Conservation (phyloP, 2,888 invertebrate genomes). For the Mystacides longicornis region DNA sequence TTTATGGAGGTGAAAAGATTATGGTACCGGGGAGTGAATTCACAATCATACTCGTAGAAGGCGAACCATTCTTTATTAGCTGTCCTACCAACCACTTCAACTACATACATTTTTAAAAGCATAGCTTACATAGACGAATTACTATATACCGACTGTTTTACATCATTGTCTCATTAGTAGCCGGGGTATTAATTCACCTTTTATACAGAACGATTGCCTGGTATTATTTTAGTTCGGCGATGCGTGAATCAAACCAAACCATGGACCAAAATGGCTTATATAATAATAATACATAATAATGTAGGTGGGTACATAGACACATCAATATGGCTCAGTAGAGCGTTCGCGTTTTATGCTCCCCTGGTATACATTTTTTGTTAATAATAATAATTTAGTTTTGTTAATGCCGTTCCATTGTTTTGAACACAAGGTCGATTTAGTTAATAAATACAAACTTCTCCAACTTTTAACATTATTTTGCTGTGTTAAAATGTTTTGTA, state of each 20-base stretch:
- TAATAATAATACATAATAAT: background rate
- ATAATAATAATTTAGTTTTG: background rate
- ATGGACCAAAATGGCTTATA: conserved; percentile 3
- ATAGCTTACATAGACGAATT: too few relatives aligned
- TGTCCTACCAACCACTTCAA: too few relatives aligned
- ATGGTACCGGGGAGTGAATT: too few relatives aligned
- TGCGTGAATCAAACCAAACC: conserved; percentile 22
- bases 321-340: conserved; percentile 3
- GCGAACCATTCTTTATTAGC: too few relatives aligned
- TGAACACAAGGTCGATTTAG: conserved; percentile 8
- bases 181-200: conserved; percentile 10
- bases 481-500: background rate
- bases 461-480: background rate
- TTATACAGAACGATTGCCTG: conserved; percentile 12
- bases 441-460: background rate
- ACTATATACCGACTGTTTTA: too few relatives aligned
- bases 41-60: too few relatives aligned
- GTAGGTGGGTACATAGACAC: background rate
- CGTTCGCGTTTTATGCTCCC: conserved; percentile 11
- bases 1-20: too few relatives aligned
- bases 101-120: too few relatives aligned
- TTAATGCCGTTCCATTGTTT: conserved; percentile 8
- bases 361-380: conserved; percentile 4
- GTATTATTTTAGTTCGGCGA: conserved; percentile 23
- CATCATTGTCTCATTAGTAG: too few relatives aligned